Evolutionary conservation across 2,113 vertebrate species (phyloP).

Genomic region (Pleuronectes platessa): DNA sequence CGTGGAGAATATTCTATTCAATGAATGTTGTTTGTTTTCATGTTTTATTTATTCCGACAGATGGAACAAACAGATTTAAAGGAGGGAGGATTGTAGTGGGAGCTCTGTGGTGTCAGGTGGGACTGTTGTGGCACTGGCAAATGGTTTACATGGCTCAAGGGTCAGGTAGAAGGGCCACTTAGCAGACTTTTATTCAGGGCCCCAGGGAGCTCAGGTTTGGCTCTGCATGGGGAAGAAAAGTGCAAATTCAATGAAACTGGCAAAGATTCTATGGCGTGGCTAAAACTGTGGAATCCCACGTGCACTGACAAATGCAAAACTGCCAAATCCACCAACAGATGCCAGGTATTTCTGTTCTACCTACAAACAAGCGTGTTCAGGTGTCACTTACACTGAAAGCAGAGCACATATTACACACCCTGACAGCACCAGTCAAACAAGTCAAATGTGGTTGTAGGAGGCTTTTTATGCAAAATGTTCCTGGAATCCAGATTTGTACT

Average conservation of each 20-base stretch:
- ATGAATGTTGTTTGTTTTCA: neutral
- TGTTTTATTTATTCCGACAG: neutral
- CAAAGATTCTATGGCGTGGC: neutral
- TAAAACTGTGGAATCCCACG: conserved; percentile 1
- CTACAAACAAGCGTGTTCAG: neutral
- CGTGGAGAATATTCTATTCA: neutral
- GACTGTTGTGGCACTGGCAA: neutral
- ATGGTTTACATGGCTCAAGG: neutral
- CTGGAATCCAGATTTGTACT: neutral
- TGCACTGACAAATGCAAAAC: neutral
- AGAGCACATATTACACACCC: neutral
- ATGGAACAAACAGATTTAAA: neutral
- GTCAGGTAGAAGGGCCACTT: neutral
- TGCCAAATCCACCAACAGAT: neutral
- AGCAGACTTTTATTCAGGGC: neutral
- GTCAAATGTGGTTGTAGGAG: neutral
- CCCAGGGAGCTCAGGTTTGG: neutral
- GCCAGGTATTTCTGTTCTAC: neutral
- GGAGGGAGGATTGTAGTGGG: neutral
- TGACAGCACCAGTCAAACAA: neutral
- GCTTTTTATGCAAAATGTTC: neutral
- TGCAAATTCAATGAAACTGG: conserved; percentile 1
- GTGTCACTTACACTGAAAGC: neutral
- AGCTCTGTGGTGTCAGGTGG: neutral
- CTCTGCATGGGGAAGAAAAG: neutral